A percentile compares a stretch with the other conserved stretches of the same genome.
Conservation (phyloP, 1,140 invertebrate genomes). For the Achroia grisella region DNA sequence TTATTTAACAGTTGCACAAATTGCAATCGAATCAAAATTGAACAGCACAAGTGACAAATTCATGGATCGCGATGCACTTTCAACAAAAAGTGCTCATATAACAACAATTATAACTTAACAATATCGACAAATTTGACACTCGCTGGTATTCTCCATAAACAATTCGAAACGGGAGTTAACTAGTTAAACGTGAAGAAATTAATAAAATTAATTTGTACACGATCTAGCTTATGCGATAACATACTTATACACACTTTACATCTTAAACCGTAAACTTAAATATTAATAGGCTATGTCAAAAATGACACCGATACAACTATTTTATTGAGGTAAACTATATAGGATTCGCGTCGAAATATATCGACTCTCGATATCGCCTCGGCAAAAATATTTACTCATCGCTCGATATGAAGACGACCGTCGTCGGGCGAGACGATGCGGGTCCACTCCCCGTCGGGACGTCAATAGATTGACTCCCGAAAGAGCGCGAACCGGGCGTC, state of each 20-base stretch:
- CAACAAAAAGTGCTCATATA: conserved; percentile 29
- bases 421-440: conserved; percentile 18
- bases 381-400: conserved; percentile 43
- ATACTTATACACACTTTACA: conserved; percentile 60
- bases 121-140: conserved; percentile 29
- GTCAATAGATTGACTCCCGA: too few relatives aligned
- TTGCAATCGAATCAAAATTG: conserved; percentile 4
- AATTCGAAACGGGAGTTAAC: conserved; percentile 13
- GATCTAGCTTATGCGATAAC: conserved; percentile 37
- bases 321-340: conserved; percentile 68
- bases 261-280: conserved; percentile 61
- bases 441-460: not conserved
- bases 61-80: conserved; percentile 19
- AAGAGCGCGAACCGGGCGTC: not conserved
- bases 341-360: conserved; percentile 48
- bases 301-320: conserved; percentile 64
- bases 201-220: conserved; percentile 64
- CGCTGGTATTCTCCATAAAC: conserved; percentile 10
- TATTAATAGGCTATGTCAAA: conserved; percentile 69
- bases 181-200: conserved; percentile 28
- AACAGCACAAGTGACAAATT: conserved; percentile 18
- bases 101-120: conserved; percentile 27
- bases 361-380: conserved; percentile 35
- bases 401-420: conserved; percentile 40
- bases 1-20: conserved; percentile 35